Evolutionary conservation across 1,140 invertebrate genomes (phyloP).

Genomic region (Doryteuthis pealeii): DNA sequence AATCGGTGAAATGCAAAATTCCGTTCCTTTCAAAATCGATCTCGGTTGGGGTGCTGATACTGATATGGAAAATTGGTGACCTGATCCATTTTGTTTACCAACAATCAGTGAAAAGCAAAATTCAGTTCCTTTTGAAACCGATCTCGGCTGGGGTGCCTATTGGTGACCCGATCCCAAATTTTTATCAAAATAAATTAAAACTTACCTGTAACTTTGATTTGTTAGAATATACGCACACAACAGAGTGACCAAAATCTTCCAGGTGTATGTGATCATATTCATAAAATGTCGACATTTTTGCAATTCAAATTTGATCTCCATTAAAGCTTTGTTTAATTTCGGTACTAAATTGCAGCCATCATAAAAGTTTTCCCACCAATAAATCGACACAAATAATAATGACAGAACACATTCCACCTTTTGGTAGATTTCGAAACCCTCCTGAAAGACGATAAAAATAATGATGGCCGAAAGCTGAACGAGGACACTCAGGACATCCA

Average conservation of each 20-base stretch:
- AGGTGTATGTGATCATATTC: conserved; percentile 22
- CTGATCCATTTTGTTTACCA: too few species aligned
- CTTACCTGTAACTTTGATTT: too few species aligned
- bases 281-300: conserved; percentile 29
- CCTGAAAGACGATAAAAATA: conserved; percentile 37
- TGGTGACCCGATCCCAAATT: too few species aligned
- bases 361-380: conserved; percentile 98
- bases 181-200: too few species aligned
- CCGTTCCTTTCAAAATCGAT: too few species aligned
- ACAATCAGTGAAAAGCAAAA: too few species aligned
- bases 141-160: too few species aligned
- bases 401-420: conserved; percentile 58
- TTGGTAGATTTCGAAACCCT: too few species aligned
- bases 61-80: too few species aligned
- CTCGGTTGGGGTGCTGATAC: too few species aligned
- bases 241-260: conserved; percentile 35
- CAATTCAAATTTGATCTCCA: conserved; percentile 31
- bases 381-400: conserved; percentile 81
- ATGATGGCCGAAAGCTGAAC: conserved; percentile 22
- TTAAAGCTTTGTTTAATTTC: conserved; percentile 26
- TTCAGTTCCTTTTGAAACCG: too few species aligned
- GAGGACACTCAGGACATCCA: conserved; percentile 25
- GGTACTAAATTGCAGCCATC: conserved; percentile 57
- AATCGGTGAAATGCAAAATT: too few species aligned
- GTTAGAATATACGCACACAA: conserved; percentile 27